Base-by-base conservation (phyloP, 2,888 invertebrate genomes). In the Dendrolimus pini region DNA sequence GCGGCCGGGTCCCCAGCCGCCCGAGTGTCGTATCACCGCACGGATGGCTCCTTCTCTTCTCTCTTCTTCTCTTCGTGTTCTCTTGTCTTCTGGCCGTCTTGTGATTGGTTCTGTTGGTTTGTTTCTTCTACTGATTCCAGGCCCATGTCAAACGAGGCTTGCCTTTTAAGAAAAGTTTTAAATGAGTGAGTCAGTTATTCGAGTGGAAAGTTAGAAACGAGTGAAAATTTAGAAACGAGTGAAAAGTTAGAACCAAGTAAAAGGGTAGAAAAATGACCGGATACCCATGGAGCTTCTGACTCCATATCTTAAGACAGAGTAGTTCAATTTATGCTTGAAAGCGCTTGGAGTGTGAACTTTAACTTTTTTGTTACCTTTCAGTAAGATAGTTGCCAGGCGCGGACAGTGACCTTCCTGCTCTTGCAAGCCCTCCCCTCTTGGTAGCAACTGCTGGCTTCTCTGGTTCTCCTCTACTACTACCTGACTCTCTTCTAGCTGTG, bases 331-430 rank as follows among this genome's bases (percentile, higher is more conserved):
- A 18, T 18, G 18, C 18, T 18, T 18, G 2, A 18, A 18, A 18
- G 18, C 18, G 2, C 2, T 18, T 18, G 18, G 3, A 18, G 18
- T 18, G 18, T 18, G 2, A 1, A 3, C 30, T 30, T 30, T 30
- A 30, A 30, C 3, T 30, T 6, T 6, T 30, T 30, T 30, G 30
- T 56, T 59, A 85, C 85, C 81, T 81, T 58, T 87, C 85, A 58
- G 86, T 85, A 8, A 89, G 75, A 60, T 89, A 90, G 74, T 84
- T 85, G 52, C 89, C 87, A 0, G 89, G 89, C 1, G 89, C 89
- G 0, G 89, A 89, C 0, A 89, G 75, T 0, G 89, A 89, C 2
- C 89, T 70, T 0, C 89, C 89, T 0, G 87, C 80, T 1, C 89
- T 65, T 0, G 86, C 82, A 1, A 89, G 75, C 6, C 70, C 70